Conservation (phyloP, 2,888 invertebrate genomes). For the Eudasyphora cyanicolor region DNA sequence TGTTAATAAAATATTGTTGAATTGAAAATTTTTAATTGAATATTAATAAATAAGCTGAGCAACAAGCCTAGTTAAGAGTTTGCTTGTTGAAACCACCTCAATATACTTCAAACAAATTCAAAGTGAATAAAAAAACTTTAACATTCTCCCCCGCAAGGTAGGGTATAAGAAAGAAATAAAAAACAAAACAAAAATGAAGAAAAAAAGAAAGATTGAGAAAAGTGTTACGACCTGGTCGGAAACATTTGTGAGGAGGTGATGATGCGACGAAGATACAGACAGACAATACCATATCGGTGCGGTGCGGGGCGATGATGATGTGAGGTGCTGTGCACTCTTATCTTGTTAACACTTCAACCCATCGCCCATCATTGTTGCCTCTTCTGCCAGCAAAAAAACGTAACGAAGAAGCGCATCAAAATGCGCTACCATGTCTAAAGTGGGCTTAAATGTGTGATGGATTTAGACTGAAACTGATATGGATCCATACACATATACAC, state of each 20-base stretch:
- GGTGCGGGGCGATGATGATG: background rate
- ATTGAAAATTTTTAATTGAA: too few relatives aligned
- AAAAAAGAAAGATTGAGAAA: background rate
- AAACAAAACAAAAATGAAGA: background rate
- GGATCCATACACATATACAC: too few relatives aligned
- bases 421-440: conserved; percentile 21
- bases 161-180: too few relatives aligned
- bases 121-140: too few relatives aligned
- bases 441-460: conserved; percentile 37
- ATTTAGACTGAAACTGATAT: conserved; percentile 15
- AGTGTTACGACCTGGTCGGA: background rate
- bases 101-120: too few relatives aligned
- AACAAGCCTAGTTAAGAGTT: too few relatives aligned
- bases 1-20: too few relatives aligned
- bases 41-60: too few relatives aligned
- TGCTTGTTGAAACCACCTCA: too few relatives aligned
- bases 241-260: background rate
- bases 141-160: too few relatives aligned
- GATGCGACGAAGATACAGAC: background rate
- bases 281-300: too few relatives aligned
- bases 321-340: background rate
- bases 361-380: background rate
- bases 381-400: background rate
- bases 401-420: conserved; percentile 29
- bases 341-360: background rate